Evolutionary conservation across 2,888 invertebrate genomes (phyloP), one percentile per base, ranked within the genome.

Genomic region (Caenorhabditis angaria): DNA sequence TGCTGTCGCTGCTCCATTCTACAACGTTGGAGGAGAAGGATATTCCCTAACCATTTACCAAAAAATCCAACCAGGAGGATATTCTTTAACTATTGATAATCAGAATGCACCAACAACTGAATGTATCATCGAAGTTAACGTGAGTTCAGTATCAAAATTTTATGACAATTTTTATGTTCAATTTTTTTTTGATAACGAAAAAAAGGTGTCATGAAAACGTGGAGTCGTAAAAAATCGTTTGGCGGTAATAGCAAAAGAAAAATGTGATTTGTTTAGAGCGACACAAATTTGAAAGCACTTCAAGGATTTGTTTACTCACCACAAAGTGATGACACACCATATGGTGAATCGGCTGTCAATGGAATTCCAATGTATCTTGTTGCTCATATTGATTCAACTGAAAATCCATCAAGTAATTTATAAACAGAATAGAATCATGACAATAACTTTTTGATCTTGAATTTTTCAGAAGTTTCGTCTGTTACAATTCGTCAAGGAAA

Each of bases 91-190:
- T 3, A 59, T 81, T 58, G 77, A 80, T 62, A 76, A 70, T 28
- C 65, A 64, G 41, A 67, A 70, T 5, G 35, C 65, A 14, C 70
- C 73, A 55, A 80, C 82, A 0, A 64, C 70, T 8, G 63, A 72
- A 47, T 82, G 82, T 48, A 71, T 76, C 47, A 60, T 81, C n/a
- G 76, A 77, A 61, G 77, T 82, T n/a, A 65, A 69, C 60, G 82
- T 78, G 32, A 65, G 69, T 59, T 29, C 4, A 3, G 2, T 22
- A 24, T 50, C 22, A n/a, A 14, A 48, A 18, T 32, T 5, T 32
- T 32, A 10, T 32, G 10, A n/a, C n/a, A n/a, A n/a, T n/a, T n/a
- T n/a, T n/a, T n/a, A n/a, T n/a, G n/a, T 50, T 14, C 8, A 6
- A 12, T 50, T 12, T 6, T 22, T 12, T 24, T 25, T 58, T 70